Conservation (phyloP, 1,140 invertebrate species). For the Diabrotica virgifera region DNA sequence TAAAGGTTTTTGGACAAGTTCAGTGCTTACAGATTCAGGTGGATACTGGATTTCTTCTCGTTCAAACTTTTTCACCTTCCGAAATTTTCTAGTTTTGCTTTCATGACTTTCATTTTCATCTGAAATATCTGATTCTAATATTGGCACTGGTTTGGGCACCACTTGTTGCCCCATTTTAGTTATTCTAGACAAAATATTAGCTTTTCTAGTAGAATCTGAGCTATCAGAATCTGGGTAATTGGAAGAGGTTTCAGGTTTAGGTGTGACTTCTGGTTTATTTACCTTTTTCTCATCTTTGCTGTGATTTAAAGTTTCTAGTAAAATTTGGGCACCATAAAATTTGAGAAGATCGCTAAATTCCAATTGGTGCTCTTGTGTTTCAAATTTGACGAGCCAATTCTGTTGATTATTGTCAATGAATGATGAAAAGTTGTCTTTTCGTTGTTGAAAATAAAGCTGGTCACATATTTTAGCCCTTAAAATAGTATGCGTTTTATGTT, state of each 20-base stretch:
- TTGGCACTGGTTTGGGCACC: conserved; percentile 18
- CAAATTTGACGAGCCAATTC: conserved; percentile 34
- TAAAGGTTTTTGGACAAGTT: too few relatives aligned
- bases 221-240: conserved; percentile 12
- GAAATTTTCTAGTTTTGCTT: conserved; percentile 5
- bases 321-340: conserved; percentile 20
- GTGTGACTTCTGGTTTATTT: conserved; percentile 14
- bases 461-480: conserved; percentile 22
- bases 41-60: not conserved
- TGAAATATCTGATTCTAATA: conserved; percentile 8
- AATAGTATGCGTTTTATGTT: conserved; percentile 32
- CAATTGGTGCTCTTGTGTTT: conserved; percentile 20
- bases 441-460: conserved; percentile 22
- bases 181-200: conserved; percentile 39
- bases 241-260: conserved; percentile 10
- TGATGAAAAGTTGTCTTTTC: conserved; percentile 29
- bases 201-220: conserved; percentile 21
- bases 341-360: conserved; percentile 28
- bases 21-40: not conserved
- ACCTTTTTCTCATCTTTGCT: not conserved
- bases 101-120: not conserved
- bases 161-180: conserved; percentile 42
- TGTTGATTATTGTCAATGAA: conserved; percentile 33
- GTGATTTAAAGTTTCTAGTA: conserved; percentile 4
- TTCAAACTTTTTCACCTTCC: not conserved